Evolutionary conservation across 2,888 invertebrate genomes (phyloP), one percentile per base, ranked within the genome.

Genomic region (Pollenia amentaria): DNA sequence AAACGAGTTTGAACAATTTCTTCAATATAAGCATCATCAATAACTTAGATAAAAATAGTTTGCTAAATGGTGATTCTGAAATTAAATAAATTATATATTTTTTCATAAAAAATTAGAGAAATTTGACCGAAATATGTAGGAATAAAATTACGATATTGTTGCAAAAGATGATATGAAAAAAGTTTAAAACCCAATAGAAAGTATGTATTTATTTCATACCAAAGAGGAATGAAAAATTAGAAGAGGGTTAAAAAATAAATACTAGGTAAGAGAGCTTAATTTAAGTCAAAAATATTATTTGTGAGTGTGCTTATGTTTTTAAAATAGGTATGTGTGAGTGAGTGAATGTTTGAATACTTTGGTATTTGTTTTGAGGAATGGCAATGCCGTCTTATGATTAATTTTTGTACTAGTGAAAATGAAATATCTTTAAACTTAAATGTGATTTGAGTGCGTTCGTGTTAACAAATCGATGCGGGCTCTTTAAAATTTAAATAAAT

Each of bases 381-480:
- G 80, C 51, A 85, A 81, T 64, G 51, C 70, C 53, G 12, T 53
- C 18, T 38, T 53, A 76, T 76, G 44, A 65, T 69, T 84, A 78
- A 69, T 72, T 79, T 29, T 73, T 57, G 67, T 75, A 79, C 38
- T 62, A 7, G 55, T n/a, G 40, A n/a, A 77, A 73, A 81, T 67
- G n/a, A 77, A 73, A 81, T 67, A 73, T 81, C n/a, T 70, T 65
- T 51, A 42, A 78, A 82, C 40, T 81, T 69, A 73, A 77, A 82
- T 72, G 85, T 78, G 78, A 73, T 73, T 82, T 77, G 82, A 73
- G 67, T 78, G 65, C 82, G 81, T 65, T 78, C 78, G 73, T 81
- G 80, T 60, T 76, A 60, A 80, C 18, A 83, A 83, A 75, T 82
- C 75, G n/a, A 64, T 88, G 79, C 85, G 87, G 85, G 67, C 78